Conservation (phyloP, 2,888 invertebrate genomes). For the Prenolepis imparis region DNA sequence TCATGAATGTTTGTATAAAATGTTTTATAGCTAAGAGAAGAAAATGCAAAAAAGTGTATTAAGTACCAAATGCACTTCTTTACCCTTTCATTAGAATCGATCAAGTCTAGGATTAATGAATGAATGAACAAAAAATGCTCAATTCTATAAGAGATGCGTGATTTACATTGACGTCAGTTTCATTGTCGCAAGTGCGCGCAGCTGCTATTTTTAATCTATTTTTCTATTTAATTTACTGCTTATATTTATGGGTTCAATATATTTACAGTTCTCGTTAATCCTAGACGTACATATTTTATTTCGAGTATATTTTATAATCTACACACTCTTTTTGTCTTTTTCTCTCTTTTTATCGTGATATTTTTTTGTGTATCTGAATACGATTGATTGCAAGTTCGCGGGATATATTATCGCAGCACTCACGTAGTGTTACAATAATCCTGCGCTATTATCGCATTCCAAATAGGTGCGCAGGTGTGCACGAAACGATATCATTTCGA, state of each 20-base stretch:
- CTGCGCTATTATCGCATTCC: conserved; percentile 10
- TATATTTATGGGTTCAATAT: conserved; percentile 29
- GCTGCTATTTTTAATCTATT: conserved; percentile 60
- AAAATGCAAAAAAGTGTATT: not conserved
- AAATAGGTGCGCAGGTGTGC: not conserved
- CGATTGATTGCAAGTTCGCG: not conserved
- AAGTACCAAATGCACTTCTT: not conserved
- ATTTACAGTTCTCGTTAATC: conserved; percentile 8
- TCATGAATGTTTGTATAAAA: not conserved
- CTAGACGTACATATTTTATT: not conserved
- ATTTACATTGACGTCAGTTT: conserved; percentile 62
- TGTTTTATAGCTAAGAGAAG: not conserved
- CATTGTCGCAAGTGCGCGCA: conserved; percentile 59
- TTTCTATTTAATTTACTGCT: conserved; percentile 31
- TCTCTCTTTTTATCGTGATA: too few relatives aligned
- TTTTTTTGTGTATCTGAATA: not conserved
- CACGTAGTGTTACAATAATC: not conserved
- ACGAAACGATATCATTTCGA: conserved; percentile 48
- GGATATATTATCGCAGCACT: not conserved
- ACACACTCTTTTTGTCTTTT: not conserved
- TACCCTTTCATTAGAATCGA: conserved; percentile 76
- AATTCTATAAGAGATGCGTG: conserved; percentile 49
- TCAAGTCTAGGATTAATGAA: conserved; percentile 73
- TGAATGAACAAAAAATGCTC: conserved; percentile 61
- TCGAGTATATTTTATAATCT: not conserved